Percentiles rank a stretch among this genome's conserved stretches.
phyloP scores from a whole-genome alignment of 2,888 invertebrate genomes.

The Dasypolia templi region DNA sequence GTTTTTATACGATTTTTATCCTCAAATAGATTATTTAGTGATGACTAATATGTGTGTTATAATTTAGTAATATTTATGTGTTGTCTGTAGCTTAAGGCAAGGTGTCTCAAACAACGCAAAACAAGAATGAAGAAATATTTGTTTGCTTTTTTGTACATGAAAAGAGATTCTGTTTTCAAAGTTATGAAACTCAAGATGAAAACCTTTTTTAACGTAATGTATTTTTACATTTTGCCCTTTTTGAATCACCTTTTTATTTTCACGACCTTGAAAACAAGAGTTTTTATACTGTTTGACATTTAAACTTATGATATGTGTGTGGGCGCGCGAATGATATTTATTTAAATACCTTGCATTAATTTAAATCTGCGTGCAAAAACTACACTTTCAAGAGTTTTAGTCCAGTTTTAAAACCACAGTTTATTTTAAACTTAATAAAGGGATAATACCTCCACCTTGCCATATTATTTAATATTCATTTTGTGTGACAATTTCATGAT shows the following conservation, averaged over 20 bases:
- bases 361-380: slow-evolving; percentile 7
- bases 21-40: slow-evolving; percentile 19
- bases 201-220: too few species aligned
- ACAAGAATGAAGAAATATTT: not conserved
- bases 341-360: slow-evolving; percentile 39
- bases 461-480: not conserved
- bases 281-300: slow-evolving; percentile 36
- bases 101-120: not conserved
- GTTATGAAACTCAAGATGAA: not conserved
- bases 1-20: slow-evolving; percentile 28
- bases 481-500: not conserved
- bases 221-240: not conserved
- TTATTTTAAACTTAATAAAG: not conserved
- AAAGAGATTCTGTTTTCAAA: not conserved
- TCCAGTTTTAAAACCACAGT: not conserved
- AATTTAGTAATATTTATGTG: slow-evolving; percentile 5
- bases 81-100: not conserved
- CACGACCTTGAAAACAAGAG: not conserved
- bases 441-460: not conserved
- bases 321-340: slow-evolving; percentile 34
- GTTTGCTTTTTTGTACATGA: not conserved
- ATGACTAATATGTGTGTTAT: slow-evolving; percentile 15
- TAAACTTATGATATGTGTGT: slow-evolving; percentile 37
- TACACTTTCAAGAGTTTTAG: slow-evolving; percentile 2
- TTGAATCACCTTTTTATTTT: not conserved